Conservation (phyloP, 1,140 invertebrate species). For the Aphaenogaster floridana region DNA sequence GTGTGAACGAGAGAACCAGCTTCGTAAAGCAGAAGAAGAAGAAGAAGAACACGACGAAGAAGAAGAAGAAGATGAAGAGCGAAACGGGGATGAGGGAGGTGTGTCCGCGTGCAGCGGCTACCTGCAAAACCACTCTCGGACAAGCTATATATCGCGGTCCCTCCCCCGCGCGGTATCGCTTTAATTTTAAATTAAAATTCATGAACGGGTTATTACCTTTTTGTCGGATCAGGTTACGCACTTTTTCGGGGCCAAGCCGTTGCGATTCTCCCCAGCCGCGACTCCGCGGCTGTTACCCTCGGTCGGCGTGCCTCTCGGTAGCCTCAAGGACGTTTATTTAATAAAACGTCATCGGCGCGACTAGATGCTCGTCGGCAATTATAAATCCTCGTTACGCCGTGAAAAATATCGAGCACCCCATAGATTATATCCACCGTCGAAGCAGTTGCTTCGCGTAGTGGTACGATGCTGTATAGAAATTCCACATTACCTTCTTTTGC, state of each 20-base stretch:
- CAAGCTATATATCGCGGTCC: constrained; percentile 74
- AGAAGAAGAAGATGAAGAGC: constrained; percentile 62
- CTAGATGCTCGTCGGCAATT: constrained; percentile 51
- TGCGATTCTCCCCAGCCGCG: constrained; percentile 46
- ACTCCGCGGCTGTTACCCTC: constrained; percentile 44
- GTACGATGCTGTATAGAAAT: constrained; percentile 15
- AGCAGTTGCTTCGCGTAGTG: background rate
- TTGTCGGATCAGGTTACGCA: constrained; percentile 73
- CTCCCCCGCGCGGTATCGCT: constrained; percentile 79
- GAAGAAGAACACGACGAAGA: constrained; percentile 47
- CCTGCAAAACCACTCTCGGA: constrained; percentile 78
- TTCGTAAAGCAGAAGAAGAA: constrained; percentile 47
- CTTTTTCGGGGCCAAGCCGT: constrained; percentile 65
- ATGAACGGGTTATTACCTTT: constrained; percentile 79
- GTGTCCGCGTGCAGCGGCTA: constrained; percentile 74
- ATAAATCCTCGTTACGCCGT: constrained; percentile 62
- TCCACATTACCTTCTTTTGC: constrained; percentile 1
- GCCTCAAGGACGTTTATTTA: constrained; percentile 66
- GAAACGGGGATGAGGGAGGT: constrained; percentile 69
- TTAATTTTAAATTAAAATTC: constrained; percentile 83
- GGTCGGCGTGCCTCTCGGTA: constrained; percentile 31
- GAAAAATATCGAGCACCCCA: constrained; percentile 44
- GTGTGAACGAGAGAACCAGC: constrained; percentile 74
- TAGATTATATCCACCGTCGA: constrained; percentile 43
- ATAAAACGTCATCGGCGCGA: constrained; percentile 60